Base-by-base conservation (phyloP, 2,797 vertebrate genomes). In the Pygocentrus nattereri region DNA sequence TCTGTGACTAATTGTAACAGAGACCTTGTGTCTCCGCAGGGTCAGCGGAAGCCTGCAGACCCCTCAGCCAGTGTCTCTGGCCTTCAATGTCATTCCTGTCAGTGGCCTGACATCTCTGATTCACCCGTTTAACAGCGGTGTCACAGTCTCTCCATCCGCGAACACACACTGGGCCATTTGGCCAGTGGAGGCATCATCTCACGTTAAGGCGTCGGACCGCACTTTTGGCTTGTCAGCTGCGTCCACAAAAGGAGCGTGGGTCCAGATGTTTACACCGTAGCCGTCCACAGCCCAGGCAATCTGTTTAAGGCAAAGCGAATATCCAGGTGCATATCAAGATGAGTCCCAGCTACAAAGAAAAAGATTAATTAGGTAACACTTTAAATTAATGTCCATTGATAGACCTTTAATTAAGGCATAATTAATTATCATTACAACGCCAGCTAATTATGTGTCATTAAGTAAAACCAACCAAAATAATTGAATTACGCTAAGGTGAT, bases 361-460 rank as follows among this genome's bases (percentile, higher is more conserved):
- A 83, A 88, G 93, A 94, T 94, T 93, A 93, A 94, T 94, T 93
- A 91, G 88, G 88, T 88, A 92, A 90, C 91, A 90, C 92, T 94
- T 94, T 92, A 89, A 93, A 94, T 93, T 92, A 94, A 94, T 94
- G 94, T 92, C 92, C 91, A 89, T 87, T 92, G 91, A 93, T 93
- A 93, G 91, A 93, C 92, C 91, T 93, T 90, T 90, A 93, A 91
- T 93, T 94, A 92, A 90, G 88, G 87, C 67, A 84, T 89, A 93
- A 94, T 94, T 93, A 92, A 94, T 95, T 93, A 89, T 92, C 92
- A 95, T 94, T 93, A 94, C 91, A 93, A 90, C 88, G 89, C 87
- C 88, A 23, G 85, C 89, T 87, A 89, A 86, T 89, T 90, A 90
- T 87, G 90, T 92, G 92, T 92, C 88, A 80, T 90, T 89, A 81